phyloP scores from a whole-genome alignment of 2,113 vertebrate genomes.

The Copsychus sechellarum region DNA sequence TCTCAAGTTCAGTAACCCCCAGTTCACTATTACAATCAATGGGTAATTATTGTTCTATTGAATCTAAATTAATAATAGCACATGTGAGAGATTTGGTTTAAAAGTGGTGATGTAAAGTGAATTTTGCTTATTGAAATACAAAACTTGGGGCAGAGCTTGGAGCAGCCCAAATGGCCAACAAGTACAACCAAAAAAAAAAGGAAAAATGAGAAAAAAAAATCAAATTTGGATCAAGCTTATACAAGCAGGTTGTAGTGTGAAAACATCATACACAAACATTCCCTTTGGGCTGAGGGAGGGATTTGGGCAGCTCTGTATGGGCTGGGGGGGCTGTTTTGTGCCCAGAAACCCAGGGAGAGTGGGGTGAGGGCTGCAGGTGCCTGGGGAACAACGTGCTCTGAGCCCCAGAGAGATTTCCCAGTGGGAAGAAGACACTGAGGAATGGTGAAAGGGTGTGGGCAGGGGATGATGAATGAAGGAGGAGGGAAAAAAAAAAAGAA shows the following conservation, averaged over 20 bases:
- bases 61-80: not conserved
- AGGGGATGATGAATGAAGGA: constrained; percentile 34
- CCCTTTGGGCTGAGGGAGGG: not conserved
- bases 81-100: not conserved
- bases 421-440: not conserved
- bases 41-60: not conserved
- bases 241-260: not conserved
- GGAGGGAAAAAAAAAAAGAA: not conserved
- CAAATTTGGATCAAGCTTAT: not conserved
- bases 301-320: not conserved
- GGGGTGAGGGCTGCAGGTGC: not conserved
- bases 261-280: not conserved
- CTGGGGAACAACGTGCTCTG: not conserved
- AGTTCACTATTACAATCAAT: not conserved
- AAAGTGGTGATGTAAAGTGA: not conserved
- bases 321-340: not conserved
- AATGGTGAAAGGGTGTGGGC: not conserved
- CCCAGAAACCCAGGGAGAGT: not conserved
- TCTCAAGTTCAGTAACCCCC: not conserved
- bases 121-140: not conserved
- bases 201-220: not conserved
- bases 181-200: not conserved
- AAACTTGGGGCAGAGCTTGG: not conserved
- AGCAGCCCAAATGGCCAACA: not conserved
- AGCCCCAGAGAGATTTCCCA: not conserved